Base-by-base conservation (phyloP, 1,140 invertebrate genomes). In the Chrysopa pallens region DNA sequence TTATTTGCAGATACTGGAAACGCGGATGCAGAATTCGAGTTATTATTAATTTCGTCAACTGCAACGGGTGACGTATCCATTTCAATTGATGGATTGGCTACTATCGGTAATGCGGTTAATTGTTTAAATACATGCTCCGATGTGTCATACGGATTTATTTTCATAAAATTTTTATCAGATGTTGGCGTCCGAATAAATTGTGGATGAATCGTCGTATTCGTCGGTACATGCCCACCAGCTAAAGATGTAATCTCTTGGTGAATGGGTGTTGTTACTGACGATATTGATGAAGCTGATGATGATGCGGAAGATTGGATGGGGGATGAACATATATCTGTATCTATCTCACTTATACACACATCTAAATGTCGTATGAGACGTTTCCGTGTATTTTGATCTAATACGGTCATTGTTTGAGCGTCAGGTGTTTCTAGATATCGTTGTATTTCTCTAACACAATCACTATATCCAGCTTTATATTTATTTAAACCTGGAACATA, bases 401-500 rank as follows among this genome's bases (percentile, higher is more conserved):
- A 67, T 36, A 70, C 48, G 6, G 73, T 68, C 41, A 70, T 71
- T 28, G 74, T 72, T 43, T 70, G 74, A n/a, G 72, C 69, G 47
- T 78, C 74, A 6, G 74, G 74, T 1, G 74, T 74, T 48, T 75
- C 73, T 43, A 78, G 55, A 48, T 76, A 78, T 3, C 74, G 63
- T 29, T 74, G 74, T 17, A 76, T 66, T 67, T 89, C 84, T 45
- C 74, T 63, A 1, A 81, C 79, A 54, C 84, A 89, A 59, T 87
- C 84, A 52, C 78, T 71, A 60, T 84, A 89, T 2, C 84, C 84
- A 28, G 80, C 76, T 39, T 63, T 58, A 50, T 70, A 70, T 51
- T 68, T 68, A 45, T 68, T 66, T 6, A 69, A 67, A 55, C 60
- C 75, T 73, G 52, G 50, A 62, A 35, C 60, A 46, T 1, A 63